A percentile compares a stretch with the other conserved stretches of the same genome.
Conservation (phyloP, 2,797 vertebrate species). For the Gephyroberyx darwinii region DNA sequence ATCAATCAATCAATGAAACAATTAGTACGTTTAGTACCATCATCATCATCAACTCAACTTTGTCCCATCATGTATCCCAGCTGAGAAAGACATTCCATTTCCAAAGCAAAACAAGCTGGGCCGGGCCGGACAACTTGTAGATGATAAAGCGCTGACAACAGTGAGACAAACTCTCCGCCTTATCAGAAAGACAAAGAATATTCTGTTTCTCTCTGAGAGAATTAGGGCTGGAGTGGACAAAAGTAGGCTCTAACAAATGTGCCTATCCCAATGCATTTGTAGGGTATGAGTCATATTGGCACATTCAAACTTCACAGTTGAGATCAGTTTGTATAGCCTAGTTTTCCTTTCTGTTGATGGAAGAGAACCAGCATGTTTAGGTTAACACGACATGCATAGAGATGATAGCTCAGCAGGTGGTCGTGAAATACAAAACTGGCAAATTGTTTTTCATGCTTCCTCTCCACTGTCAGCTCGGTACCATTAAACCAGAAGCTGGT, state of each 20-base stretch:
- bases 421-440: constrained; percentile 4
- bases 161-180: constrained; percentile 3
- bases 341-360: constrained; percentile 4
- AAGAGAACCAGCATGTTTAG: constrained; percentile 3
- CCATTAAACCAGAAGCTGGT: constrained; percentile 35
- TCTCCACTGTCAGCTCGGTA: constrained; percentile 29
- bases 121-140: not conserved
- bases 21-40: no score
- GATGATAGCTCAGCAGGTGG: constrained; percentile 26
- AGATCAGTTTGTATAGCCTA: constrained; percentile 21
- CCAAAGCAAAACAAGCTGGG: constrained; percentile 16
- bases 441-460: constrained; percentile 39
- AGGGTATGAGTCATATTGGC: constrained; percentile 49
- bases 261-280: constrained; percentile 47
- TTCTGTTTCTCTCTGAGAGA: constrained; percentile 31
- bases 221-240: constrained; percentile 14
- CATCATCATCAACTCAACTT: no score
- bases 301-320: constrained; percentile 28
- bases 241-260: constrained; percentile 32
- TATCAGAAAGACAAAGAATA: constrained; percentile 45
- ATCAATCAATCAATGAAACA: no score
- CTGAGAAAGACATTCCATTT: not conserved
- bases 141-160: constrained; percentile 27
- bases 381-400: not conserved
- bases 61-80: not conserved